Evolutionary conservation across 1,140 invertebrate species (phyloP), one percentile per base, ranked within the genome.

Genomic region (Pteromalus puparum): DNA sequence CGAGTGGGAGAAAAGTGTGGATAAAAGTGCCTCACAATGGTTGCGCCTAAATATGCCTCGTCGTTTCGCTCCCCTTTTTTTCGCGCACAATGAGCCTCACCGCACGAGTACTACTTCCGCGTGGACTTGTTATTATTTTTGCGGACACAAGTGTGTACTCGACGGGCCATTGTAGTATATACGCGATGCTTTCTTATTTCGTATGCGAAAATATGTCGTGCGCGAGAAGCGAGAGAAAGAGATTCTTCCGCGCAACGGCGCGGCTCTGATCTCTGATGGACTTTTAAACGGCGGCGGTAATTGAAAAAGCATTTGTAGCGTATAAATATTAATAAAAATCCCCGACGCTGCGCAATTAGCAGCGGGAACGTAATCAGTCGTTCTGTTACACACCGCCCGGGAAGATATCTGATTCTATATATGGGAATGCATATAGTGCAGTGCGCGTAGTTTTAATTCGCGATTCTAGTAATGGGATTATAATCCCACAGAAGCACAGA

Each of bases 51-150:
- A 61, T 61, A 18, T 21, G n/a, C 38, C 53, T 79, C 77, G 76
- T 28, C 48, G 5, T 9, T 42, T 30, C 21, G 48, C 76, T 67
- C 53, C 76, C 67, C 77, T 38, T 72, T 81, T 81, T 81, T 79
- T 79, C 24, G 13, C 10, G 28, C 28, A 34, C 78, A 15, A 72
- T 61, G 53, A 21, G 21, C 53, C 21, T 2, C 18, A 34, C 34
- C 34, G 34, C 34, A 34, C 48, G 15, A 53, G 53, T n/a, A n/a
- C 53, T 18, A 6, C 21, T 61, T 61, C 53, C 53, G 53, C 53
- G 21, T 61, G 18, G 53, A 61, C 53, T 61, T 61, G 6, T 61
- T 61, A 61, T 61, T 61, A 53, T 53, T 61, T 61, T 61, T 7
- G 53, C 53, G 21, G 18, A 61, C 7, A 0, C 18, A 5, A 61